Base-by-base conservation (phyloP, 2,797 vertebrate genomes). In the Harpagifer antarcticus region DNA sequence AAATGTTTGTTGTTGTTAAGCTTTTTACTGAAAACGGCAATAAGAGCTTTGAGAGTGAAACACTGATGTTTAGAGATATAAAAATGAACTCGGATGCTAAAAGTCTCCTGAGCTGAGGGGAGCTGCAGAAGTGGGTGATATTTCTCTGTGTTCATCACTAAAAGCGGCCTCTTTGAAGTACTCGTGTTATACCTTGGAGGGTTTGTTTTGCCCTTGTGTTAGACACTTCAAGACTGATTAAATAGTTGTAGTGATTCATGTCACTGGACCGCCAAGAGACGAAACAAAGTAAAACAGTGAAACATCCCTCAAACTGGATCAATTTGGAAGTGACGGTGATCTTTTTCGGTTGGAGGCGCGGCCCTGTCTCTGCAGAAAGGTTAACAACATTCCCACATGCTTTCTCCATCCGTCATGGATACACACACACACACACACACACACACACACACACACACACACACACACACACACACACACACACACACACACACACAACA, bases 311-410 rank as follows among this genome's bases (percentile, higher is more conserved):
- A 79, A 42, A 70, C 61, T 9, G 33, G 33, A 37, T 37, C 33
- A 37, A 37, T 49, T 55, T 72, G 50, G 31, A 40, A 15, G 58
- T 56, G 61, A 71, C 3, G 5, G 31, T 48, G 48, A 42, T 53
- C 44, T 62, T 80, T 11, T 63, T 37, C 60, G 55, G 71, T 68
- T 65, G 47, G 56, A 71, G 80, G 77, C 37, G 8, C 64, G 71
- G 81, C 67, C 72, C 62, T 12, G 14, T 72, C 74, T 52, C 67
- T 69, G 55, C 72, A 50, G 67, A 88, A 90, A 90, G 88, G 89
- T 88, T 82, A 89, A 81, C 66, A 61, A 61, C 77, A 53, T 86
- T 91, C 88, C 86, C 84, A 87, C 83, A 86, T 79, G 65, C 76
- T 72, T n/a, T n/a, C 67, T 73, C 75, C 76, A 78, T 88, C 82